These are phyloP conservation scores for Thereva nobilitata DNA, from an alignment of 2,888 invertebrate genomes.

Conservation along the genomic window DNA sequence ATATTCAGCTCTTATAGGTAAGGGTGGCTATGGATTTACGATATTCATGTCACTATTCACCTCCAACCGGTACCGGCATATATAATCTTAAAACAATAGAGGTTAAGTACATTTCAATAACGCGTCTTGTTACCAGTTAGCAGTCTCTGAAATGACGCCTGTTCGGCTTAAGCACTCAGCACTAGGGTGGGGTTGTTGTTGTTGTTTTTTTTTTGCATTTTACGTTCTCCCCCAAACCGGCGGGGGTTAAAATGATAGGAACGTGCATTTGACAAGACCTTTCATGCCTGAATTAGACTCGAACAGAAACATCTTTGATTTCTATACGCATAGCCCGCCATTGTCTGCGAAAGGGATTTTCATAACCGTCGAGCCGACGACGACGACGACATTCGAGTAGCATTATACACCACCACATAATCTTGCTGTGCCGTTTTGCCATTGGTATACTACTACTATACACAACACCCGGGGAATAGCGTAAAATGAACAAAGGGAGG, in stretches of 20 bases:
- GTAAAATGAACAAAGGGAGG: conserved; percentile 26
- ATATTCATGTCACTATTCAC: neutral
- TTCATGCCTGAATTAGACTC: conserved; percentile 22
- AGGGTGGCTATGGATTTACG: too few species aligned
- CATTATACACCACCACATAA: conserved; percentile 5
- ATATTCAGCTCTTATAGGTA: neutral
- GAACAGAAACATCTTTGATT: conserved; percentile 28
- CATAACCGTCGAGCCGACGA: conserved; percentile 17
- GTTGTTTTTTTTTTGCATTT: conserved; percentile 13
- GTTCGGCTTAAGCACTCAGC: conserved; percentile 7
- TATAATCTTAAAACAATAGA: conserved; percentile 31
- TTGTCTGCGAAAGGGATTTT: conserved; percentile 28
- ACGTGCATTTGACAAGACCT: conserved; percentile 31
- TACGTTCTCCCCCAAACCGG: conserved; percentile 7
- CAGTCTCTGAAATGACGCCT: neutral
- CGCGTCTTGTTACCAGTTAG: conserved; percentile 25
- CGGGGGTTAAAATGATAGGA: conserved; percentile 11
- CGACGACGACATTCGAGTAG: neutral
- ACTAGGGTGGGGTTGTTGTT: neutral
- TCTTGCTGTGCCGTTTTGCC: neutral
- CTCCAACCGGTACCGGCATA: neutral
- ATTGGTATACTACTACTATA: conserved; percentile 2
- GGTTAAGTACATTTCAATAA: conserved; percentile 35
- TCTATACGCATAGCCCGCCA: conserved; percentile 19
- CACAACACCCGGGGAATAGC: conserved; percentile 1